Conservation (phyloP, 2,888 invertebrate genomes). For the Aphrophora alni region DNA sequence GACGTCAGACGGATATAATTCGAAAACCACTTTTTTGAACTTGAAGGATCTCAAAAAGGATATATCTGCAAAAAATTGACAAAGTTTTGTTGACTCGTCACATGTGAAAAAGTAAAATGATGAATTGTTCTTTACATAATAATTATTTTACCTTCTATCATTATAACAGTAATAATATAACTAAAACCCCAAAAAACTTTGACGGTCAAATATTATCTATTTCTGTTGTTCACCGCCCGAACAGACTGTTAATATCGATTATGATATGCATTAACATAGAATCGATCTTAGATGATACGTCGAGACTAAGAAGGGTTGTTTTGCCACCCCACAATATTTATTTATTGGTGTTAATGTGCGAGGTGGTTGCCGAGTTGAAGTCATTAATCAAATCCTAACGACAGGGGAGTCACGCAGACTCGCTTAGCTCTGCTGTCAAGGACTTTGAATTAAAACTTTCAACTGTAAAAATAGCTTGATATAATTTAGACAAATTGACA, state of each 20-base stretch:
- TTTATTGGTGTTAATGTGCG: constrained; percentile 35
- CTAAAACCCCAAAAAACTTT: too few relatives aligned
- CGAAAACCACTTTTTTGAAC: too few relatives aligned
- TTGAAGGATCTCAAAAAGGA: too few relatives aligned
- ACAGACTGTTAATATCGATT: not conserved
- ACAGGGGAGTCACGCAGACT: not conserved
- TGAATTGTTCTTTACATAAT: too few relatives aligned
- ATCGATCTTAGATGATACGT: not conserved
- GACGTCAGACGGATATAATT: too few relatives aligned
- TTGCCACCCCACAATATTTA: constrained; percentile 24
- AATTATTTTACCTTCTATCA: too few relatives aligned
- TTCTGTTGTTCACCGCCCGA: not conserved
- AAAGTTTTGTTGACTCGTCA: too few relatives aligned
- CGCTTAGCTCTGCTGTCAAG: not conserved
- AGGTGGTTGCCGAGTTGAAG: not conserved
- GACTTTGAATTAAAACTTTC: not conserved
- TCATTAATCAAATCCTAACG: not conserved
- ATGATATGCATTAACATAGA: not conserved
- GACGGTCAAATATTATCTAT: too few relatives aligned
- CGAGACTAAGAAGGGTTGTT: not conserved
- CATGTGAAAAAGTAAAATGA: too few relatives aligned
- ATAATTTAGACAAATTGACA: not conserved
- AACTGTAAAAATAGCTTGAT: not conserved
- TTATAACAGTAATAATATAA: too few relatives aligned
- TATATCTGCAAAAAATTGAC: too few relatives aligned